A percentile compares a stretch with the other conserved stretches of the same genome.
Conservation (phyloP, 2,797 vertebrate species). For the Acrocephalus scirpaceus region DNA sequence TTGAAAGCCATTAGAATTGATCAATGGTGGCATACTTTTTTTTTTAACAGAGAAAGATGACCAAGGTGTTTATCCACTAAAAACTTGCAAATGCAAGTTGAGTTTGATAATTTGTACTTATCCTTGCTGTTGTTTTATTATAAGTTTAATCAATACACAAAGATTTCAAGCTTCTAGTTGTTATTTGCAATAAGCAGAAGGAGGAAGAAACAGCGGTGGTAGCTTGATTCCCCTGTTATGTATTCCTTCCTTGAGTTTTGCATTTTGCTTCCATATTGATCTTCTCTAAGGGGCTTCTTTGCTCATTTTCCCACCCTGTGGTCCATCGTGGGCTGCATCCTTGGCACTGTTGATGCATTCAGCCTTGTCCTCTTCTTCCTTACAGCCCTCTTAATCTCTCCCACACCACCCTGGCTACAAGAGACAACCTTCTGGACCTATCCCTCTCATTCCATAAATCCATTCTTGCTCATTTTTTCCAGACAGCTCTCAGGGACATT, state of each 20-base stretch:
- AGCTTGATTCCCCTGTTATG: background rate
- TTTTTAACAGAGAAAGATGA: background rate
- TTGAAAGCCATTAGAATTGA: slow-evolving; percentile 34
- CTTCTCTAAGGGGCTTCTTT: background rate
- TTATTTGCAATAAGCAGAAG: background rate
- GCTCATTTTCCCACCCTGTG: background rate
- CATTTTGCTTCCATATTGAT: background rate
- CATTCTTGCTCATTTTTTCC: background rate
- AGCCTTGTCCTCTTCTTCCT: background rate
- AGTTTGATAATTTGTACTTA: background rate
- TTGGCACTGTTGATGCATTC: background rate
- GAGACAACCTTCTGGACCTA: background rate
- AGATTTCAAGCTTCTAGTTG: background rate
- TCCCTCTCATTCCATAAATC: background rate
- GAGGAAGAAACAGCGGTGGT: background rate
- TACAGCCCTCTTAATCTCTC: background rate
- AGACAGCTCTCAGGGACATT: background rate
- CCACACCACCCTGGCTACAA: background rate
- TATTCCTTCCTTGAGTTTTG: background rate
- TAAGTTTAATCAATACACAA: background rate
- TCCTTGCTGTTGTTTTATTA: background rate
- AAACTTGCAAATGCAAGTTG: background rate
- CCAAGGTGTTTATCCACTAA: background rate
- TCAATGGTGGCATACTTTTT: background rate
- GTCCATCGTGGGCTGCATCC: accelerated